Evolutionary conservation across 2,888 invertebrate species (phyloP).

Genomic region (Frankliniella intonsa): DNA sequence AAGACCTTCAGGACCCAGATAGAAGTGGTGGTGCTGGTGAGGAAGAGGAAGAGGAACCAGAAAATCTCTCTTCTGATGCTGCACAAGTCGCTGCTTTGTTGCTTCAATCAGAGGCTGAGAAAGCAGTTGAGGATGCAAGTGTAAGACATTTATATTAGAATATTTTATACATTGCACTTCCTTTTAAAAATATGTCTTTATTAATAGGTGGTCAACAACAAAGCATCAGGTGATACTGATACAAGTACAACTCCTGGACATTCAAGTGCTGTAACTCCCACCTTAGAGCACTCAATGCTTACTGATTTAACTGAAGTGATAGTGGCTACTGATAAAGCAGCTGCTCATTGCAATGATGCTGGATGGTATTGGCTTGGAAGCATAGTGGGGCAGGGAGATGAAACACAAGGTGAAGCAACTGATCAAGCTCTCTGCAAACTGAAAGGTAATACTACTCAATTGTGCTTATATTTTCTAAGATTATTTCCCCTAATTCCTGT

Average conservation of each 20-base stretch:
- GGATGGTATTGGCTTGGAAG: conserved; percentile 86
- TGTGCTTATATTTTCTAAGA: neutral
- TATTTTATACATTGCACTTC: neutral
- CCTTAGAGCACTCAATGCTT: neutral
- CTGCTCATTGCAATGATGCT: conserved; percentile 61
- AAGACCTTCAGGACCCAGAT: conserved; percentile 38
- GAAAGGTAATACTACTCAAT: conserved; percentile 56
- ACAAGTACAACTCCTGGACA: neutral
- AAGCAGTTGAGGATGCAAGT: neutral
- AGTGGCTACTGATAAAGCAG: conserved; percentile 55
- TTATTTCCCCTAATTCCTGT: neutral
- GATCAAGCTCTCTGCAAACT: conserved; percentile 69
- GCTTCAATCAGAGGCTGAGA: neutral
- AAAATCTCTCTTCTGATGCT: neutral
- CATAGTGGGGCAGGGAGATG: conserved; percentile 64
- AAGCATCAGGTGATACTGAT: neutral
- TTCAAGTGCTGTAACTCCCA: conserved; percentile 16
- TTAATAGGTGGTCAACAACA: neutral
- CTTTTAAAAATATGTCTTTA: neutral
- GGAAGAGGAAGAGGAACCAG: conserved; percentile 29
- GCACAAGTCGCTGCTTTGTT: neutral
- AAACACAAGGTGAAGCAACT: conserved; percentile 60
- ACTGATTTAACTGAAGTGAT: neutral
- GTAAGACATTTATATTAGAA: neutral
- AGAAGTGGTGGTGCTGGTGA: conserved; percentile 28